These are phyloP conservation scores for rabbit (Oryctolagus cuniculus) DNA, from an alignment of 2,113 vertebrate genomes.

Conservation along the genomic window DNA sequence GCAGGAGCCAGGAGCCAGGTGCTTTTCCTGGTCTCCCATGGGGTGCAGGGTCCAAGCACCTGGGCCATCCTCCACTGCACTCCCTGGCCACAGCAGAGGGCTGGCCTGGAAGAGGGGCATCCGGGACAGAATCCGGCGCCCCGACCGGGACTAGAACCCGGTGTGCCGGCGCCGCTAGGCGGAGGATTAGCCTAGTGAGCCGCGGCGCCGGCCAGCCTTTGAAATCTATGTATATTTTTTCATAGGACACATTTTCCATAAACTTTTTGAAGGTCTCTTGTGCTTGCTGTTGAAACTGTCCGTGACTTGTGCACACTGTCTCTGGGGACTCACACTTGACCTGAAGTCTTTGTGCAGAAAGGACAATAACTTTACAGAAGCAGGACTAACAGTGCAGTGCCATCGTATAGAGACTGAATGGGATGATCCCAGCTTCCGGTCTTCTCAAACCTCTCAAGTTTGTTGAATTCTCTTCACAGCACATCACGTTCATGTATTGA, in stretches of 20 bases:
- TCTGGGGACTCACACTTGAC: not conserved
- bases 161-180: no score
- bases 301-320: not conserved
- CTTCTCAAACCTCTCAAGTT: not conserved
- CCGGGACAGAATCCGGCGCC: no score
- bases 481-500: not conserved
- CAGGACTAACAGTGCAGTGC: not conserved
- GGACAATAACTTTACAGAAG: not conserved
- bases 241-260: not conserved
- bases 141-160: no score
- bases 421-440: not conserved
- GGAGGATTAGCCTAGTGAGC: no score
- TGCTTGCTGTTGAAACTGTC: not conserved
- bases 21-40: no score
- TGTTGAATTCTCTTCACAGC: not conserved
- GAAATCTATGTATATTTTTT: no score
- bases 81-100: no score
- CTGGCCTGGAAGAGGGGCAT: no score
- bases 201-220: no score
- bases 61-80: no score
- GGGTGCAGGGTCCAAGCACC: no score
- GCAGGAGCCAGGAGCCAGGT: no score
- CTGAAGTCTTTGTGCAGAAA: constrained; percentile 29
- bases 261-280: not conserved
- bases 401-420: not conserved